Evolutionary conservation across 1,140 invertebrate genomes (phyloP).

Genomic region (Dufourea novaeangliae): DNA sequence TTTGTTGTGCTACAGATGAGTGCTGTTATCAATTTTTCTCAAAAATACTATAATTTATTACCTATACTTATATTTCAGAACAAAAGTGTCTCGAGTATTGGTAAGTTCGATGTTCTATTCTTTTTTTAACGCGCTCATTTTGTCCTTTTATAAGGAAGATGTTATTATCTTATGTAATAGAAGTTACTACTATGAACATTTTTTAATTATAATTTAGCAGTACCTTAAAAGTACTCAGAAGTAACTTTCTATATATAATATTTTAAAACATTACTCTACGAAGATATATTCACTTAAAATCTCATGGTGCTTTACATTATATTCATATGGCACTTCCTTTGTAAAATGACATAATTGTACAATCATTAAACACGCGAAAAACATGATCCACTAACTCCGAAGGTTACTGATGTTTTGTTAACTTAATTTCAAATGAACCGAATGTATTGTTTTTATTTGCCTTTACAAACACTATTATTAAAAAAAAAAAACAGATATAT

Average conservation of each 20-base stretch:
- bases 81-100: slow-evolving; percentile 70
- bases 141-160: slow-evolving; percentile 69
- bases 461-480: background rate
- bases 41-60: slow-evolving; percentile 71
- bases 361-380: slow-evolving; percentile 20
- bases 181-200: slow-evolving; percentile 10
- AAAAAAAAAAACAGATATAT: background rate
- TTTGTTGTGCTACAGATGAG: slow-evolving; percentile 65
- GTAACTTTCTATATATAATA: background rate
- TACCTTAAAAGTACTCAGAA: slow-evolving; percentile 14
- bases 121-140: slow-evolving; percentile 54
- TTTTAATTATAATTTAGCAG: slow-evolving; percentile 9
- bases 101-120: slow-evolving; percentile 70
- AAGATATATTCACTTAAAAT: background rate
- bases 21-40: slow-evolving; percentile 69
- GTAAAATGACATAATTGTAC: slow-evolving; percentile 56
- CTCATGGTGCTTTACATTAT: background rate
- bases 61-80: slow-evolving; percentile 77
- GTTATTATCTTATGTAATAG: slow-evolving; percentile 19
- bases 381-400: slow-evolving; percentile 26
- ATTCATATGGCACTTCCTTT: slow-evolving; percentile 49
- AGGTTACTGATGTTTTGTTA: slow-evolving; percentile 57
- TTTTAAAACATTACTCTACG: background rate
- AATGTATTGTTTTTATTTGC: background rate
- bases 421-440: background rate